Base-by-base conservation (phyloP, 2,797 vertebrate genomes). In the Tapera naevia region DNA sequence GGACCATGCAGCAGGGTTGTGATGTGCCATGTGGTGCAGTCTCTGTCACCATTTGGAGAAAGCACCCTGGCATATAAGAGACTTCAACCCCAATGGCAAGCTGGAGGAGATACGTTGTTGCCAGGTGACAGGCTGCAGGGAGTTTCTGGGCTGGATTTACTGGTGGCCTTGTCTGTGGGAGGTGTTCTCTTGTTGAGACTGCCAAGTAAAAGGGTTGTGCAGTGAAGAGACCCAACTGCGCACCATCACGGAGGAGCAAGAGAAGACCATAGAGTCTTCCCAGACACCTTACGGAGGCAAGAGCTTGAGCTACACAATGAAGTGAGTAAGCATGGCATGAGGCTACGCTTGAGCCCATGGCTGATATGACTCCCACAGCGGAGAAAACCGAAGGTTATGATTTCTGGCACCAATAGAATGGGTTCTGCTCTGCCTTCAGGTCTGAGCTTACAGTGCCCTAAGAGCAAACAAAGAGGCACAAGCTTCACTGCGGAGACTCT, bases 11-110 rank as follows among this genome's bases (percentile, higher is more conserved):
- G 73, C 35, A 76, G 19, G 5, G 7, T 28, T 30, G 46, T 13
- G 35, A 74, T 51, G 24, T 2, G 1, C 62, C 1, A 0, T 18
- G 9, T 21, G 46, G 8, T 0, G 2, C 13, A 5, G 10, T 60
- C 62, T 54, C 43, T 51, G 30, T 23, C 45, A 17, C 16, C n/a
- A 43, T 48, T 35, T 80, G 73, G 16, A 66, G 56, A 64, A 70
- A 58, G 17, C n/a, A 58, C 27, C 6, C 19, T 53, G 35, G 25
- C 25, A 62, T 13, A 32, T 30, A 46, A 54, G 37, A 73, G 15
- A 69, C 6, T 33, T 54, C 17, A 5, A 23, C 10, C 13, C 16
- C 19, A 5, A 35, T 2, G 11, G 30, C 19, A 80, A 18, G 10
- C 18, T 60, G 33, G 28, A 76, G 41, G 21, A 27, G 5, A 51